Conservation (phyloP, 2,888 invertebrate species). For the Drosophila imparisetae region DNA sequence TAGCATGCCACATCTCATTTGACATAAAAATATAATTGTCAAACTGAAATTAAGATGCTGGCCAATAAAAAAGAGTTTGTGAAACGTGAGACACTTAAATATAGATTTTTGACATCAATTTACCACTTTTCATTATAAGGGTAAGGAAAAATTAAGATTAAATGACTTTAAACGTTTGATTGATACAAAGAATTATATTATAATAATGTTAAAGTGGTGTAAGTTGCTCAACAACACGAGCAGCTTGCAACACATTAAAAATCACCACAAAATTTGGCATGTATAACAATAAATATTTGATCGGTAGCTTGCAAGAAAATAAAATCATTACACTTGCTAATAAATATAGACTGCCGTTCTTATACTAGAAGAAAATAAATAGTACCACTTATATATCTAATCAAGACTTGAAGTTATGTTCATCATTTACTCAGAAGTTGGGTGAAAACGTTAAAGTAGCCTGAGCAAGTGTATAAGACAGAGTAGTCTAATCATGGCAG, state of each 20-base stretch:
- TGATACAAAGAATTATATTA: neutral
- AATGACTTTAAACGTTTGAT: neutral
- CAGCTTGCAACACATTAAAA: neutral
- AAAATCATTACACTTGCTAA: neutral
- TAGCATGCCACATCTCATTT: neutral
- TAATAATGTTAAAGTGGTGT: neutral
- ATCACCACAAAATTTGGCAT: neutral
- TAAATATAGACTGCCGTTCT: neutral
- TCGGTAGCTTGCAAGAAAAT: neutral
- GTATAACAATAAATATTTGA: neutral
- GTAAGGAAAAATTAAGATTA: neutral
- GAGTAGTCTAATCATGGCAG: conserved; percentile 45
- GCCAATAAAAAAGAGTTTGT: neutral
- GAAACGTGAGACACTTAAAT: neutral
- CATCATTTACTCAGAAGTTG: neutral
- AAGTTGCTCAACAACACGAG: neutral
- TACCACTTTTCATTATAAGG: neutral
- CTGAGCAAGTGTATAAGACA: conserved; percentile 19
- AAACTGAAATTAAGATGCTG: neutral
- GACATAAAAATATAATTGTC: neutral
- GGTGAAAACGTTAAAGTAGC: neutral
- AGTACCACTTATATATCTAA: neutral
- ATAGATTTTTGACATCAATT: neutral
- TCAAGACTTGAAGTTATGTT: neutral
- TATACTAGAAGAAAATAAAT: neutral